These are phyloP conservation scores for Syritta pipiens DNA, from an alignment of 2,888 invertebrate species.

Conservation along the genomic window DNA sequence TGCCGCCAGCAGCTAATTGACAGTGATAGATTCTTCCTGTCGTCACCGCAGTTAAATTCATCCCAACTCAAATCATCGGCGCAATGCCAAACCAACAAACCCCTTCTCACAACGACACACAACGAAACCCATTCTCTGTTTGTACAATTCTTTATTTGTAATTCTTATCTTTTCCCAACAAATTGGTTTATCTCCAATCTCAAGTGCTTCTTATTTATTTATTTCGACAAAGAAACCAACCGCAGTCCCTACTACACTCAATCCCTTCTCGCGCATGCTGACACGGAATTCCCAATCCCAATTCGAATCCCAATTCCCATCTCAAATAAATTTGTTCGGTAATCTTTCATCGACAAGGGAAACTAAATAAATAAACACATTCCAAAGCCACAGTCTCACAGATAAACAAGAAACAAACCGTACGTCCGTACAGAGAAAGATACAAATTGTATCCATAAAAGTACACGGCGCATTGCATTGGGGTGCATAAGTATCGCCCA, in stretches of 20 bases:
- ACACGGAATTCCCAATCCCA: conserved; percentile 44
- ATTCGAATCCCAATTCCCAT: not conserved
- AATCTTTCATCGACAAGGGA: conserved; percentile 47
- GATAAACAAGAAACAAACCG: conserved; percentile 8
- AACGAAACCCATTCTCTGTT: not conserved
- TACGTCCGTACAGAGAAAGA: conserved; percentile 1
- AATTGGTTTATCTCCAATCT: conserved; percentile 52
- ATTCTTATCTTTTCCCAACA: conserved; percentile 52
- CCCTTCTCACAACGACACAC: not conserved
- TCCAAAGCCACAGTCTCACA: conserved; percentile 7
- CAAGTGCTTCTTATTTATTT: conserved; percentile 52
- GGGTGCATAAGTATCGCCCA: conserved; percentile 37
- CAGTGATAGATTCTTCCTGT: too few relatives aligned
- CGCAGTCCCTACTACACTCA: conserved; percentile 10
- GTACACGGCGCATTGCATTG: conserved; percentile 15
- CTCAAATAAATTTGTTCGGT: conserved; percentile 29
- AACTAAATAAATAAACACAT: conserved; percentile 56
- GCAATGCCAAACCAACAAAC: not conserved
- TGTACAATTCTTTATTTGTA: conserved; percentile 3
- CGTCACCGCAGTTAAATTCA: too few relatives aligned
- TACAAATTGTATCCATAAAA: conserved; percentile 19
- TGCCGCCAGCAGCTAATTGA: too few relatives aligned
- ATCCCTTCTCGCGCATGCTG: conserved; percentile 44
- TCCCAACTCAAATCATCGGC: not conserved
- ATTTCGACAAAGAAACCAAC: not conserved